Evolutionary conservation across 2,797 vertebrate genomes (phyloP).

Genomic region (Oreochromis grahami): DNA sequence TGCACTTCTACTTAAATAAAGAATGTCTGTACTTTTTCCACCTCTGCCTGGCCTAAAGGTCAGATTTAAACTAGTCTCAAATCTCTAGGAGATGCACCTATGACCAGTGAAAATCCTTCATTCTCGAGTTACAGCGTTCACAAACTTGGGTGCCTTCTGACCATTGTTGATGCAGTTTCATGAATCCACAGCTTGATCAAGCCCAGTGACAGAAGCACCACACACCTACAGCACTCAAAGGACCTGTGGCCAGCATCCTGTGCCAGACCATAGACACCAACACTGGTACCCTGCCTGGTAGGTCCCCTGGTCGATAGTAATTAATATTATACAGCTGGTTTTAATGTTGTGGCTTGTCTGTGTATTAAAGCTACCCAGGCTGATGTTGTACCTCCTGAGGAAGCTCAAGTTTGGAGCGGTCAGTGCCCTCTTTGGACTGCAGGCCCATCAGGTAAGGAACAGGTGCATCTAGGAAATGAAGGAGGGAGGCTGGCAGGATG

Average conservation of each 20-base stretch:
- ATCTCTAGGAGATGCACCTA: background rate
- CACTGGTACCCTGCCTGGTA: background rate
- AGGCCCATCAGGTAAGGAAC: conserved; percentile 99
- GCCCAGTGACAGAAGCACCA: background rate
- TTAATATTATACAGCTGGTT: background rate
- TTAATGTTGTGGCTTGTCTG: background rate
- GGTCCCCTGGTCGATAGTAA: background rate
- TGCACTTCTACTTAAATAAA: background rate
- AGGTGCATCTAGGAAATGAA: conserved; percentile 97
- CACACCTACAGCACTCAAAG: background rate
- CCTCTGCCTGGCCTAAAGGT: background rate
- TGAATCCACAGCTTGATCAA: background rate
- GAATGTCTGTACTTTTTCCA: background rate
- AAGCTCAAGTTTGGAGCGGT: conserved; percentile 94
- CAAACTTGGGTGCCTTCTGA: background rate
- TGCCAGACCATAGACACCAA: background rate
- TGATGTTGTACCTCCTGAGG: conserved; percentile 90
- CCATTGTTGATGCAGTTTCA: background rate
- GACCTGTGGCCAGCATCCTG: rapidly evolving
- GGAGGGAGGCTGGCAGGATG: conserved; percentile 95
- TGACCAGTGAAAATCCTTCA: background rate
- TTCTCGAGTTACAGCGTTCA: rapidly evolving
- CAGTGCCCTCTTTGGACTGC: conserved; percentile 93
- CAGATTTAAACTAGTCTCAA: background rate
- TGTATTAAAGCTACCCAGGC: background rate